Evolutionary conservation across 2,113 vertebrate species (phyloP).

Genomic region (Azemiops feae): DNA sequence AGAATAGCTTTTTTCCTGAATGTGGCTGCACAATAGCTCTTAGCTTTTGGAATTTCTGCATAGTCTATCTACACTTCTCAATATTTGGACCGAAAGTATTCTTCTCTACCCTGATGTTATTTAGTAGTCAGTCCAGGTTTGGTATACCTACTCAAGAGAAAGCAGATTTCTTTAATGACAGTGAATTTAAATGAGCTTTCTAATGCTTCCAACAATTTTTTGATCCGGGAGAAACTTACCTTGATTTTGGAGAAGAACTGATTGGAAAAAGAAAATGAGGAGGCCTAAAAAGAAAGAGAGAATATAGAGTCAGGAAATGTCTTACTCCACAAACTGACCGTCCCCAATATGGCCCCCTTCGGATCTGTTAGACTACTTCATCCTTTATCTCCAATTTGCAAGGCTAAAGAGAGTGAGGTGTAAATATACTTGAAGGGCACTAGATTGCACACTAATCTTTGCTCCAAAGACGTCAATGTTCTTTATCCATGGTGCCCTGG

Average conservation of each 20-base stretch:
- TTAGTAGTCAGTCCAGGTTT: background rate
- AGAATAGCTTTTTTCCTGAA: background rate
- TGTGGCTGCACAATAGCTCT: background rate
- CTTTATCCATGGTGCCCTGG: background rate
- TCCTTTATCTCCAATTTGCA: background rate
- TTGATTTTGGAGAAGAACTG: background rate
- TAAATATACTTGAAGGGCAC: background rate
- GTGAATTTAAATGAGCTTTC: background rate
- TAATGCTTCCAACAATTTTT: background rate
- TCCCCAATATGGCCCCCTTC: background rate
- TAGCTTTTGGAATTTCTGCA: background rate
- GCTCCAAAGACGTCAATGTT: background rate
- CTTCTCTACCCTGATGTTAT: background rate
- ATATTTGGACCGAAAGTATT: background rate
- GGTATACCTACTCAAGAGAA: background rate
- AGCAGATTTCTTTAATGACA: background rate
- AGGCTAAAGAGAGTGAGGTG: background rate
- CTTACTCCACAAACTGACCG: background rate
- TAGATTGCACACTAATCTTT: background rate
- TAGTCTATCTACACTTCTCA: background rate
- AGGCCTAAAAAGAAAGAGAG: constrained; percentile 8
- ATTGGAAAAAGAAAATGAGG: background rate
- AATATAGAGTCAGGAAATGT: background rate
- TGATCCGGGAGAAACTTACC: background rate
- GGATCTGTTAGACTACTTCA: background rate